Conservation (phyloP, 2,888 invertebrate genomes). For the Drosophila tanythrix region DNA sequence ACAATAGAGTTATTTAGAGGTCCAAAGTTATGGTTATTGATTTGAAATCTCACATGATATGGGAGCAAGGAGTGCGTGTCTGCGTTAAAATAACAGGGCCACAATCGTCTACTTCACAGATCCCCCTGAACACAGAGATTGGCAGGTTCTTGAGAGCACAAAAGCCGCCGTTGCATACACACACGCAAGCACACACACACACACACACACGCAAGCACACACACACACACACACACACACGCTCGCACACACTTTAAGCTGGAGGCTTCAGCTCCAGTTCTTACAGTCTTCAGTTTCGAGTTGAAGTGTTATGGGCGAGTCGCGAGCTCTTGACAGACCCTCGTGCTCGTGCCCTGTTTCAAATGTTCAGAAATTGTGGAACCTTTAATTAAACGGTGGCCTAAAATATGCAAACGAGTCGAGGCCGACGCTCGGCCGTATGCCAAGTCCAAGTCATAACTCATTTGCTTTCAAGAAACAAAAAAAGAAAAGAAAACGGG, state of each 20-base stretch:
- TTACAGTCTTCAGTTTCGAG: constrained; percentile 25
- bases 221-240: constrained; percentile 1
- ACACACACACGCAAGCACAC: constrained; percentile 12
- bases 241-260: constrained; percentile 18
- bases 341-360: constrained; percentile 80
- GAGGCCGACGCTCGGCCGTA: constrained; percentile 51
- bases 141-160: constrained; percentile 59
- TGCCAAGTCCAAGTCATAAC: constrained; percentile 82
- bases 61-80: constrained; percentile 50
- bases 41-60: constrained; percentile 75
- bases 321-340: constrained; percentile 77
- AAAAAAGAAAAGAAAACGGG: neutral
- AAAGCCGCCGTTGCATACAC: constrained; percentile 55
- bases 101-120: constrained; percentile 54
- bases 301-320: constrained; percentile 67
- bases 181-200: constrained; percentile 9
- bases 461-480: constrained; percentile 73
- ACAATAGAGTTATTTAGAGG: constrained; percentile 82
- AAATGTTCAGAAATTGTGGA: constrained; percentile 74
- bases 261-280: constrained; percentile 44
- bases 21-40: constrained; percentile 75
- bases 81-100: constrained; percentile 74
- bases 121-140: constrained; percentile 28
- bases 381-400: constrained; percentile 85
- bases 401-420: constrained; percentile 85